phyloP scores from a whole-genome alignment of 2,888 invertebrate species.

The Melanchra persicariae region DNA sequence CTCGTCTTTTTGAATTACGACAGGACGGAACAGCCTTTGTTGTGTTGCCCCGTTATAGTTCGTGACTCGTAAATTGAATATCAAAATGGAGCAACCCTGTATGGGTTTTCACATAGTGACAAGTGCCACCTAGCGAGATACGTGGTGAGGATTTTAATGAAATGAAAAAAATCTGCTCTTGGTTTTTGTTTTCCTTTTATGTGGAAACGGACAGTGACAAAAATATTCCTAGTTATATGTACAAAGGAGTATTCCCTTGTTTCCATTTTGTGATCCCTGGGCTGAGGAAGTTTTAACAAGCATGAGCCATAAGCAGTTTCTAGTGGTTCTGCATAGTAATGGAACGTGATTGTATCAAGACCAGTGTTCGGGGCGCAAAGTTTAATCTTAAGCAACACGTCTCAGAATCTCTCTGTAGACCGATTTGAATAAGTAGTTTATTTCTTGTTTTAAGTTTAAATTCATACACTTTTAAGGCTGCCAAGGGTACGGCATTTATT shows the following conservation, averaged over 20 bases:
- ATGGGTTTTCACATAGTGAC: constrained; percentile 26
- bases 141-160: constrained; percentile 43
- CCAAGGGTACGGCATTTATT: not conserved
- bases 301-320: not conserved
- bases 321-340: constrained; percentile 16
- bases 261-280: not conserved
- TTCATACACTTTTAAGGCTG: not conserved
- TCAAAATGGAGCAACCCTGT: constrained; percentile 51
- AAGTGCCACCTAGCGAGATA: constrained; percentile 50
- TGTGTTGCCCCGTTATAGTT: constrained; percentile 42
- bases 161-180: not conserved
- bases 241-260: not conserved
- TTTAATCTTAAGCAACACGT: constrained; percentile 37
- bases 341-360: constrained; percentile 13
- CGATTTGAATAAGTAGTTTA: constrained; percentile 19
- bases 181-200: not conserved
- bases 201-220: constrained; percentile 8
- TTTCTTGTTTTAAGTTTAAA: not conserved
- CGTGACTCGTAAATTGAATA: constrained; percentile 56
- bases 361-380: constrained; percentile 14
- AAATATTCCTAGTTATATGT: not conserved
- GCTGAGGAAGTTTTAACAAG: constrained; percentile 18
- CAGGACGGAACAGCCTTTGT: constrained; percentile 46
- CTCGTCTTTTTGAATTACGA: constrained; percentile 37
- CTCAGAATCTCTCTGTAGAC: constrained; percentile 6